Base-by-base conservation (phyloP, 2,888 invertebrate genomes). In the Slavum lentiscoides region DNA sequence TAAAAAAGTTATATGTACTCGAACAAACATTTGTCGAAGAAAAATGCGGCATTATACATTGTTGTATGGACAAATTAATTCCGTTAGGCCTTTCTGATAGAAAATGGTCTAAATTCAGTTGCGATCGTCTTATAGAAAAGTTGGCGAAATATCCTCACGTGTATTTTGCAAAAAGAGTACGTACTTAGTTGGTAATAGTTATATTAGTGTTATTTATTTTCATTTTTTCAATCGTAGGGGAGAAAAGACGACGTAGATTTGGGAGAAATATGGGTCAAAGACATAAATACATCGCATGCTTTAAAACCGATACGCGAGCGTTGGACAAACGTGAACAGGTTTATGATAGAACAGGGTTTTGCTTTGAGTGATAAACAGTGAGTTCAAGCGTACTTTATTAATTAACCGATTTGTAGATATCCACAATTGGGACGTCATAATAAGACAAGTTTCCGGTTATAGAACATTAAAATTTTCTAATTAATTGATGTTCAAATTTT, bases 61-160 rank as follows among this genome's bases (percentile, higher is more conserved):
- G 80, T 30, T 4, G 15, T 15, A 58, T 80, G 58, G 9, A n/a
- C 8, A 72, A 68, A 13, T 49, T 81, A 61, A 15, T 68, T 53
- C 74, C 75, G 11, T 69, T 75, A 8, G 82, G 74, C 13, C 5
- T 15, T 30, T 69, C 69, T 11, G 59, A 75, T 70, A 23, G 39
- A 23, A 23, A 75, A 19, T 82, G 82, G 82, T 39, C 82, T 23
- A 69, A 69, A 43, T 82, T 58, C 64, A 75, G 61, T 69, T 68
- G 74, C 53, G 82, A 82, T 72, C 80, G 81, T 43, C n/a, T 80
- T 1, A 59, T 55, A 49, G 82, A 69, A 73, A 23, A 69, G n/a
- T 39, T 69, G 53, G 59, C 19, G 1, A 77, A 64, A 49, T 69
- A 69, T 58, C 8, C 55, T 37, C 0, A 87, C 1, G 75, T 80